phyloP scores from a whole-genome alignment of 2,888 invertebrate genomes.

The Aplocera efformata region DNA sequence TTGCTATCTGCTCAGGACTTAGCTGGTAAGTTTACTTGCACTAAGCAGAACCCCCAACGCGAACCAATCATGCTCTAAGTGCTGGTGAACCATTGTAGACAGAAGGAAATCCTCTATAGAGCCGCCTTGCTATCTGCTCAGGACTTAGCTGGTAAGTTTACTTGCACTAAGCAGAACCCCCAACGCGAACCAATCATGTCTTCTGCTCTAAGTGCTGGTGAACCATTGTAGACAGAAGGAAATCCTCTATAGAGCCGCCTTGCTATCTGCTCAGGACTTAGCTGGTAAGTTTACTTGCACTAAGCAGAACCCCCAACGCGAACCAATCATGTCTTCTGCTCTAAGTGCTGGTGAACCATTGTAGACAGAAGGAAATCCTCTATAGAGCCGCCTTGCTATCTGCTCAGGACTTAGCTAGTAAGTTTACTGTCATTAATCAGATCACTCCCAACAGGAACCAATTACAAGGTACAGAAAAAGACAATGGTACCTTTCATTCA shows the following conservation, averaged over 20 bases:
- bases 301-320: conserved; percentile 87
- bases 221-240: conserved; percentile 91
- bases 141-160: conserved; percentile 85
- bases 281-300: conserved; percentile 83
- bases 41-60: conserved; percentile 84
- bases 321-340: conserved; percentile 94
- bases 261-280: conserved; percentile 90
- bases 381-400: conserved; percentile 92
- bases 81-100: conserved; percentile 94
- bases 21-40: conserved; percentile 85
- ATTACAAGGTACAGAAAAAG: too few relatives aligned
- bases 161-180: conserved; percentile 83
- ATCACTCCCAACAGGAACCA: conserved; percentile 92
- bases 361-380: conserved; percentile 88
- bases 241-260: conserved; percentile 93
- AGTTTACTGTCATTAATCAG: conserved; percentile 79
- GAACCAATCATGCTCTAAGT: conserved; percentile 93
- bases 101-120: conserved; percentile 90
- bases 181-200: conserved; percentile 93
- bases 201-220: conserved; percentile 91
- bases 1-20: conserved; percentile 91
- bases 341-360: conserved; percentile 94
- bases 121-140: conserved; percentile 90
- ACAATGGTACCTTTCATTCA: too few relatives aligned
- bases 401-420: conserved; percentile 90